These are phyloP conservation scores for Ovibos moschatus DNA, from an alignment of 2,113 vertebrate species.

Conservation along the genomic window DNA sequence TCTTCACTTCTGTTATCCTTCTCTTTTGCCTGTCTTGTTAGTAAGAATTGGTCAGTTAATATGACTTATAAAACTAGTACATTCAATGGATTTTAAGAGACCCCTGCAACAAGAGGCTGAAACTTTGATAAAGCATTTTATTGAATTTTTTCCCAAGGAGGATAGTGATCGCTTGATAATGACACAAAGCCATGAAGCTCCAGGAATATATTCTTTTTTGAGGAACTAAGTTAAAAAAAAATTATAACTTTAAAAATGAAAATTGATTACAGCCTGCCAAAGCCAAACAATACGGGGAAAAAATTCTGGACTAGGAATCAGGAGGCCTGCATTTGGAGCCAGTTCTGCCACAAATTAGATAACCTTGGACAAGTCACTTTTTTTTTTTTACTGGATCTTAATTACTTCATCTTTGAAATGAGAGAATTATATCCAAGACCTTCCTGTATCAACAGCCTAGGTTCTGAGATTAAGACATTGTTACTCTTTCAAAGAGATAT, in stretches of 20 bases:
- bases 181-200: conserved; percentile 10
- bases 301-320: not conserved
- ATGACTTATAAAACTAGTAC: not conserved
- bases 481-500: not conserved
- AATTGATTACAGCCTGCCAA: not conserved
- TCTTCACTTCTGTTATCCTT: not conserved
- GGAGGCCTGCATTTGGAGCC: not conserved
- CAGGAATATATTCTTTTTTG: conserved; percentile 16
- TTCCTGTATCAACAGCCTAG: not conserved
- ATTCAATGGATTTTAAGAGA: not conserved
- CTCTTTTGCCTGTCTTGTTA: not conserved
- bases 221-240: conserved; percentile 30
- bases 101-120: not conserved
- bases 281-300: not conserved
- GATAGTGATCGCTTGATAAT: conserved; percentile 26
- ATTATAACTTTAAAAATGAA: not conserved
- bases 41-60: not conserved
- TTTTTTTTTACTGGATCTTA: not conserved
- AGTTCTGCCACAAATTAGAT: not conserved
- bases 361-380: not conserved
- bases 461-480: not conserved
- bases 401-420: not conserved
- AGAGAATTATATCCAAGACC: not conserved
- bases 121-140: conserved; percentile 5
- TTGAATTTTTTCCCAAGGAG: conserved; percentile 20